phyloP scores from a whole-genome alignment of 2,113 vertebrate genomes.

The Triplophysa siluroides region DNA sequence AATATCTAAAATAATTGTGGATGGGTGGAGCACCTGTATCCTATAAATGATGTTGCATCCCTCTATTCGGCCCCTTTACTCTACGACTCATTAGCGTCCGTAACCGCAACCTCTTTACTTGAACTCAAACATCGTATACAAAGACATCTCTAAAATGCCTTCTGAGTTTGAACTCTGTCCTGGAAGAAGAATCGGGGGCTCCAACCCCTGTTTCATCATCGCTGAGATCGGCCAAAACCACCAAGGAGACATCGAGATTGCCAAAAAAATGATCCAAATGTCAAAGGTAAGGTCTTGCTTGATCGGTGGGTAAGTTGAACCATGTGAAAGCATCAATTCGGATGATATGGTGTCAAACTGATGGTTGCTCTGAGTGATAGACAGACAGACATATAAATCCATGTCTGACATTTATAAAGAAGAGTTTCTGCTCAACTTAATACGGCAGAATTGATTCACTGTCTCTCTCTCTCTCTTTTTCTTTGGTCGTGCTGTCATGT shows the following conservation, averaged over 20 bases:
- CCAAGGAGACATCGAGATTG: conserved; percentile 85
- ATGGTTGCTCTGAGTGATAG: too few species aligned
- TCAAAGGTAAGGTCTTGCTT: conserved; percentile 78
- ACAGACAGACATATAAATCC: too few species aligned
- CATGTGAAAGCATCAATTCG: neutral
- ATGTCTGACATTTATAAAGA: too few species aligned
- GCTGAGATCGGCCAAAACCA: conserved; percentile 94
- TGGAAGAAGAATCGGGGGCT: conserved; percentile 81
- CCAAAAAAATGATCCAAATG: conserved; percentile 88
- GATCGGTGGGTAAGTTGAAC: too few species aligned
- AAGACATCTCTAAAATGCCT: conserved; percentile 71
- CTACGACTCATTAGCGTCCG: too few species aligned
- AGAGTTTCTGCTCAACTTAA: too few species aligned
- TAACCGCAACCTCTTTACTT: too few species aligned
- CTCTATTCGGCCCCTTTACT: neutral
- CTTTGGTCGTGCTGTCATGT: neutral
- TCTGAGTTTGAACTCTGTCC: conserved; percentile 84
- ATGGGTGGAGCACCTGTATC: neutral
- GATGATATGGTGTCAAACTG: too few species aligned
- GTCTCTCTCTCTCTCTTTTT: neutral
- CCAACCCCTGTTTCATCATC: conserved; percentile 88
- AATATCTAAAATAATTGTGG: too few species aligned
- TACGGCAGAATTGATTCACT: too few species aligned
- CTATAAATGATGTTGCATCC: neutral
- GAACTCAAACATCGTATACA: too few species aligned